phyloP scores from a whole-genome alignment of 2,113 vertebrate species.

The Piprites chloris region DNA sequence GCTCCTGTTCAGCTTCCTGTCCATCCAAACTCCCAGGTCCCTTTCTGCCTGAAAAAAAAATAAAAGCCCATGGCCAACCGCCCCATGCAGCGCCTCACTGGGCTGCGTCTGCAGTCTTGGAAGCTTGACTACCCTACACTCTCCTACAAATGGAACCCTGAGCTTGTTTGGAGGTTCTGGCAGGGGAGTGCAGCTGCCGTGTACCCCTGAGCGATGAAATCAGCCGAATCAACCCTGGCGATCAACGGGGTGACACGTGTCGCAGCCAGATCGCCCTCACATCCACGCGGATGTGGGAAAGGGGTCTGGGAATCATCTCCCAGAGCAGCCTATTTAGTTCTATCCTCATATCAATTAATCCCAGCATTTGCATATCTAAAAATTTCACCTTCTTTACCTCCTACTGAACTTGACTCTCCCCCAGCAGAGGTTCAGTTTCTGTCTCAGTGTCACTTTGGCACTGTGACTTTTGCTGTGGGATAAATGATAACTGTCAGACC shows the following conservation, averaged over 20 bases:
- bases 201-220: no score
- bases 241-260: no score
- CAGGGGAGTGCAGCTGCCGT: no score
- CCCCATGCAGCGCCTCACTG: conserved; percentile 97
- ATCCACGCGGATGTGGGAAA: background rate
- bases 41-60: no score
- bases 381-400: no score
- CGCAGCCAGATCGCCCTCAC: conserved; percentile 96
- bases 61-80: no score
- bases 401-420: accelerated
- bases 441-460: accelerated
- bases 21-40: no score
- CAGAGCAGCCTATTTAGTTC: background rate
- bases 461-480: background rate
- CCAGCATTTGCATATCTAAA: background rate
- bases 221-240: no score
- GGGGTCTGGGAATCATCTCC: accelerated
- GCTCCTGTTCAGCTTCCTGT: no score
- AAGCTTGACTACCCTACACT: conserved; percentile 98
- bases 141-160: conserved; percentile 88
- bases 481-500: background rate
- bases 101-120: conserved; percentile 99
- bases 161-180: no score
- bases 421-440: accelerated
- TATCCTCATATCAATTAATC: accelerated